These are phyloP conservation scores for Furcula furcula DNA, from an alignment of 2,888 invertebrate species.

Conservation along the genomic window DNA sequence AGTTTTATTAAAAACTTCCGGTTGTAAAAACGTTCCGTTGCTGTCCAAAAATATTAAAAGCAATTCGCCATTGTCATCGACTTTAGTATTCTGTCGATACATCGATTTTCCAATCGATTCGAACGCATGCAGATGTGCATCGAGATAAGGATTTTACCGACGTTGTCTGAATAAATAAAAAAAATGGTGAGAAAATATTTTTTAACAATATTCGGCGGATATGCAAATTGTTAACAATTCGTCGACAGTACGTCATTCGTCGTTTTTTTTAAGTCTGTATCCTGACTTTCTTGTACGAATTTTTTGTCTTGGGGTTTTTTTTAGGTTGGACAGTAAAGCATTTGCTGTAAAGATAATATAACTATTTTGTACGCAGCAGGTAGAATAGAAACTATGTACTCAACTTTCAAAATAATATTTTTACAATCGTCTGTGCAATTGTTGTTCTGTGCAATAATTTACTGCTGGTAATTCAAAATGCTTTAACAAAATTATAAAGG, in stretches of 20 bases:
- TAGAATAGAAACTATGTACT: too few species aligned
- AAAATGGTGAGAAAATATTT: constrained; percentile 12
- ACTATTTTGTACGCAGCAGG: too few species aligned
- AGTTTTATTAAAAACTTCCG: constrained; percentile 38
- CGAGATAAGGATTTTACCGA: constrained; percentile 40
- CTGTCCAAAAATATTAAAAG: constrained; percentile 43
- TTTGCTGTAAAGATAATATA: too few species aligned
- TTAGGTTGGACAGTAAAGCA: too few species aligned
- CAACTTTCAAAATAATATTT: too few species aligned
- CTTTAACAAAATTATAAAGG: too few species aligned
- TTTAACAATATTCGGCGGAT: constrained; percentile 35
- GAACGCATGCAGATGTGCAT: constrained; percentile 30
- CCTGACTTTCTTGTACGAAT: constrained; percentile 1
- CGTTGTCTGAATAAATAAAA: constrained; percentile 24
- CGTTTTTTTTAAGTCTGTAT: constrained; percentile 12
- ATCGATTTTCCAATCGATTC: constrained; percentile 21
- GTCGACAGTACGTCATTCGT: constrained; percentile 4
- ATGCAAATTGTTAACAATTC: constrained; percentile 26
- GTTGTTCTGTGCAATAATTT: too few species aligned
- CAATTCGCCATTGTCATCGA: constrained; percentile 43
- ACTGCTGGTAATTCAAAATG: too few species aligned
- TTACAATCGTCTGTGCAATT: too few species aligned
- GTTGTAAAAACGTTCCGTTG: constrained; percentile 38
- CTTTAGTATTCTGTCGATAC: constrained; percentile 56
- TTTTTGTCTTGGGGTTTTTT: too few species aligned